A percentile compares a stretch with the other conserved stretches of the same genome.
These are phyloP conservation scores for Catharus minimus DNA, from an alignment of 2,113 vertebrate species.

Conservation along the genomic window DNA sequence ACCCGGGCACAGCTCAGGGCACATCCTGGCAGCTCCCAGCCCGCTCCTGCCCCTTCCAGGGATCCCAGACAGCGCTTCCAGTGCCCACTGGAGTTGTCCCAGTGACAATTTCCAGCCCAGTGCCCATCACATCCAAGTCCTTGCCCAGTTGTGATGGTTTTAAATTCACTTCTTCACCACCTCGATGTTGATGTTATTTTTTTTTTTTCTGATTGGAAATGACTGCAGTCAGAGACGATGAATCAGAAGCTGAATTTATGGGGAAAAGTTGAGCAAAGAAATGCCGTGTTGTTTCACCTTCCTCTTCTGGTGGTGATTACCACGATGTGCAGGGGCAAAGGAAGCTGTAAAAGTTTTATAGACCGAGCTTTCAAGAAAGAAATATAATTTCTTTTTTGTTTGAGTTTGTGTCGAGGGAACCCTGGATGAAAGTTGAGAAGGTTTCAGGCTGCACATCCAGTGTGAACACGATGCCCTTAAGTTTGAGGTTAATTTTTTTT, in stretches of 20 bases:
- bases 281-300: not conserved
- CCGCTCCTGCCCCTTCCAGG: not conserved
- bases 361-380: slow-evolving; percentile 21
- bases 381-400: not conserved
- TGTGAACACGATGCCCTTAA: not conserved
- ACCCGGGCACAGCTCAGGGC: too few species aligned
- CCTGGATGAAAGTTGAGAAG: not conserved
- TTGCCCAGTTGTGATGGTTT: accelerated
- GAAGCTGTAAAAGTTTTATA: slow-evolving; percentile 66
- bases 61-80: not conserved
- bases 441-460: not conserved
- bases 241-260: not conserved
- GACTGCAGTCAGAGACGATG: not conserved
- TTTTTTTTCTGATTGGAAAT: not conserved
- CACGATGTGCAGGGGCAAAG: not conserved
- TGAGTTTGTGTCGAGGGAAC: not conserved
- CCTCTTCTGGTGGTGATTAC: not conserved
- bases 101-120: not conserved
- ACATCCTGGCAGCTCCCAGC: not conserved
- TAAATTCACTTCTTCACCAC: not conserved
- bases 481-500: not conserved
- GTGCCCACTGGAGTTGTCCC: not conserved
- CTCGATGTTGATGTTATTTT: not conserved
- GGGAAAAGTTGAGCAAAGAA: not conserved
- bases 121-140: accelerated